Conservation (phyloP, 2,888 invertebrate genomes). For the Watsonalla binaria region DNA sequence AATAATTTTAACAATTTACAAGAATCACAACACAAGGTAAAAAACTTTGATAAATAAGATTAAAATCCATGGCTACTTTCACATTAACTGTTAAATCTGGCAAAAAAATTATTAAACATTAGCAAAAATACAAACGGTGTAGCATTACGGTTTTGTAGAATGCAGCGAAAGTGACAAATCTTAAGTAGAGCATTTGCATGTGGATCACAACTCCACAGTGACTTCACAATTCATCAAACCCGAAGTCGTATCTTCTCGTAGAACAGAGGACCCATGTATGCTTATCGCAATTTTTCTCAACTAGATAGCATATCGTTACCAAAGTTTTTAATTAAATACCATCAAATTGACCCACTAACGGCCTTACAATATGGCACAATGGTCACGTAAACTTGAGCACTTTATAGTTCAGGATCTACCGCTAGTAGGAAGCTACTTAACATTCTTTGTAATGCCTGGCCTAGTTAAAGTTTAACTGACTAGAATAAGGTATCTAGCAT, state of each 20-base stretch:
- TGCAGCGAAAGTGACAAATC: no score
- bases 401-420: constrained; percentile 36
- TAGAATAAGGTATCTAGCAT: not conserved
- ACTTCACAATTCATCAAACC: no score
- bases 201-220: no score
- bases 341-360: constrained; percentile 22
- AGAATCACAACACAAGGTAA: not conserved
- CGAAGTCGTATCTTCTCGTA: no score
- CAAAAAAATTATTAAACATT: not conserved
- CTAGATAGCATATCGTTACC: no score
- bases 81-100: not conserved
- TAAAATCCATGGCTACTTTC: not conserved
- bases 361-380: constrained; percentile 20
- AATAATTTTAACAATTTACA: not conserved
- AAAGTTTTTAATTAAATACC: not conserved
- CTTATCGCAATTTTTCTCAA: no score
- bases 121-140: no score
- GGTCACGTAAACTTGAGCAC: constrained; percentile 41
- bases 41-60: not conserved
- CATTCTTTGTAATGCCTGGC: constrained; percentile 49
- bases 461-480: constrained; percentile 37
- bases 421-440: constrained; percentile 43
- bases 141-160: no score
- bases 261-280: no score
- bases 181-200: no score